Percentiles rank a stretch among this genome's conserved stretches.
phyloP scores from a whole-genome alignment of 2,888 invertebrate species.

The Nesidiocoris tenuis region DNA sequence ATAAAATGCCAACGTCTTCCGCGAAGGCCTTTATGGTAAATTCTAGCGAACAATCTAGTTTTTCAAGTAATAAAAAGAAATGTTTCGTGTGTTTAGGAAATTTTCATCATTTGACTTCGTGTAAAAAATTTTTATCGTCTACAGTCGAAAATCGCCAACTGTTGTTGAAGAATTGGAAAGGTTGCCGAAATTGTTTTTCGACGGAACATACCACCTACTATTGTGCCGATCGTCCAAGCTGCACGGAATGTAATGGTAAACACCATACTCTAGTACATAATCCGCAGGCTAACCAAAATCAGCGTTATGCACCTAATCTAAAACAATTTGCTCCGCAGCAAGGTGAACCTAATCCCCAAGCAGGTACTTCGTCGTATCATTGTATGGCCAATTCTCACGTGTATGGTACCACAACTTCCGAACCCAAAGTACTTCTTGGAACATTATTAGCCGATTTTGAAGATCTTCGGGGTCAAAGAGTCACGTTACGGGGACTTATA shows the following conservation, averaged over 20 bases:
- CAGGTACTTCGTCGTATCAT: background rate
- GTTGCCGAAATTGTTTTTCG: too few relatives aligned
- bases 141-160: background rate
- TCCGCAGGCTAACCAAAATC: background rate
- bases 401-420: background rate
- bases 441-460: background rate
- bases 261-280: background rate
- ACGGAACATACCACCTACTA: background rate
- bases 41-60: too few relatives aligned
- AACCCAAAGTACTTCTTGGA: conserved; percentile 5
- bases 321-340: too few relatives aligned
- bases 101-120: background rate
- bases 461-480: background rate
- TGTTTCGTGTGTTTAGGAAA: too few relatives aligned
- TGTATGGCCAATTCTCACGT: background rate
- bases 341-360: background rate
- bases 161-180: background rate
- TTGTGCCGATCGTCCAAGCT: background rate
- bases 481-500: conserved; percentile 11
- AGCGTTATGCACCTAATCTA: too few relatives aligned
- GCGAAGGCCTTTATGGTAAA: too few relatives aligned
- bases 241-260: background rate
- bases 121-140: background rate
- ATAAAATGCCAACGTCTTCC: too few relatives aligned
- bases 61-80: too few relatives aligned